Evolutionary conservation across 2,888 invertebrate genomes (phyloP), one percentile per base, ranked within the genome.

Genomic region (Mamestra brassicae): DNA sequence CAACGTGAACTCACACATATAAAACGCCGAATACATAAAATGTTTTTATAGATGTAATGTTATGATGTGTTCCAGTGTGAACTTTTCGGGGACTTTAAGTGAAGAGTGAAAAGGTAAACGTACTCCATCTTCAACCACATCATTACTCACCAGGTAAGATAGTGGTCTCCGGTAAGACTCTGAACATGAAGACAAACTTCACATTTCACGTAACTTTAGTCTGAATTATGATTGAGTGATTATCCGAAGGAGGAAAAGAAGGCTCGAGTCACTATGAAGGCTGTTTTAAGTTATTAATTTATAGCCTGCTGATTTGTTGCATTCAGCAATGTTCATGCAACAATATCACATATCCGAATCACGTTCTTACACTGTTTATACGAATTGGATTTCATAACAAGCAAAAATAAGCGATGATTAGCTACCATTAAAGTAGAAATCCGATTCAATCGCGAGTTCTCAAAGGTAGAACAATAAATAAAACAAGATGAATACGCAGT

Each of bases 301-400:
- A 71, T 66, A 79, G 61, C 61, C 10, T 1, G 42, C 62, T 36
- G 63, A 50, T 71, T 75, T 78, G 65, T 73, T 74, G 75, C 75
- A 85, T 61, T 79, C 67, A 72, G 74, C 61, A 71, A 71, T 78
- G 70, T 58, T 55, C 70, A 55, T 71, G 79, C 66, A 72, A 60
- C 62, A 78, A 70, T 85, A 85, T 85, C 78, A 60, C 52, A 84
- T 86, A 78, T 78, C 78, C 76, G 54, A 78, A 83, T 76, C 86
- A 86, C 87, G 86, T 78, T 80, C 67, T 50, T 36, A 38, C 50
- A 54, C 66, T 62, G 76, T 74, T 71, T 67, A 73, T 73, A 70
- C 64, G 86, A 83, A 65, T 87, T 52, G 42, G 52, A 84, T 86
- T 84, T 80, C 86, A 86, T 76, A 87, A 86, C 68, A 85, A 67